A percentile compares a stretch with the other conserved stretches of the same genome.
Conservation (phyloP, 2,888 invertebrate species). For the Drosophila mayaguana region DNA sequence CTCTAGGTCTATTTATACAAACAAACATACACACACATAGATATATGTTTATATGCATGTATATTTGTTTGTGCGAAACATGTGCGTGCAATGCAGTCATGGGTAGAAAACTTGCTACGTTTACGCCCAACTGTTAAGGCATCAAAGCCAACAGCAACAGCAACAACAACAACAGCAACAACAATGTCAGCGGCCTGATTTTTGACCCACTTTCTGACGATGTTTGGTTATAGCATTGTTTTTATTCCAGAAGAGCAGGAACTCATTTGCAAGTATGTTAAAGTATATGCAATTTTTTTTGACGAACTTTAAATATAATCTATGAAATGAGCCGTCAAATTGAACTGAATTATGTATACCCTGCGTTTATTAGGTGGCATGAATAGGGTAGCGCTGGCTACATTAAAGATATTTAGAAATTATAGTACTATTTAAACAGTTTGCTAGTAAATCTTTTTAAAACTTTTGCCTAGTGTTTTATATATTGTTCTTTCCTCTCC, state of each 20-base stretch:
- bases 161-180: constrained; percentile 27
- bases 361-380: not conserved
- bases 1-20: not conserved
- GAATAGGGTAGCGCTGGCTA: not conserved
- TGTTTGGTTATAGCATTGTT: constrained; percentile 60
- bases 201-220: constrained; percentile 60
- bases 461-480: too few relatives aligned
- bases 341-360: not conserved
- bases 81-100: constrained; percentile 62
- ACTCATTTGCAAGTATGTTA: constrained; percentile 30
- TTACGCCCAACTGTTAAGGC: constrained; percentile 27
- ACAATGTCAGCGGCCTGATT: constrained; percentile 65
- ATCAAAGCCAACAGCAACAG: constrained; percentile 30
- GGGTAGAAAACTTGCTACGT: constrained; percentile 23
- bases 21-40: not conserved
- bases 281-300: constrained; percentile 3
- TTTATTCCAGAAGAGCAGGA: constrained; percentile 31
- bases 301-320: constrained; percentile 19
- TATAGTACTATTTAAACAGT: not conserved
- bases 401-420: not conserved
- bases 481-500: too few relatives aligned
- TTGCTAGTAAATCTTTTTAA: too few relatives aligned
- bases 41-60: not conserved
- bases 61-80: constrained; percentile 9
- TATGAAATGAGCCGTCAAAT: not conserved